Percentiles rank a stretch among this genome's conserved stretches.
Conservation (phyloP, 2,113 vertebrate species). For the Theristicus caerulescens region DNA sequence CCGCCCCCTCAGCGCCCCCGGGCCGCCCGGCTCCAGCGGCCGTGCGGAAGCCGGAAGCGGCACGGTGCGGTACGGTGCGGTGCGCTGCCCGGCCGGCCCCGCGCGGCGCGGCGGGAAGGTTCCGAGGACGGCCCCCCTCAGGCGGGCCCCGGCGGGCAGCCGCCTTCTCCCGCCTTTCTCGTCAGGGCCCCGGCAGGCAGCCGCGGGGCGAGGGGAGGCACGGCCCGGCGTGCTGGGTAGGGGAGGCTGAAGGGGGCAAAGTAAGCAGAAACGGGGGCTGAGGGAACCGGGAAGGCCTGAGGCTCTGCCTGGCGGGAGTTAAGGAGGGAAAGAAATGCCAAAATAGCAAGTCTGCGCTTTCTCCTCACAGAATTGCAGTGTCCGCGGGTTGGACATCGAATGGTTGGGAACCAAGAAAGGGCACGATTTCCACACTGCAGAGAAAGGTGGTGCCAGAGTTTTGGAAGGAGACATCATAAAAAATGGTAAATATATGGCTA, state of each 20-base stretch:
- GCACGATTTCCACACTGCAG: accelerated
- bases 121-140: not conserved
- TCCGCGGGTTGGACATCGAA: accelerated
- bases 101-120: not conserved
- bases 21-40: not conserved
- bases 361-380: accelerated
- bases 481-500: not conserved
- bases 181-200: not conserved
- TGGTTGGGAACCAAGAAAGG: not conserved
- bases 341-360: accelerated
- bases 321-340: not conserved
- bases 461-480: not conserved
- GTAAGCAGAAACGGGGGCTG: accelerated
- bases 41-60: slow-evolving; percentile 2
- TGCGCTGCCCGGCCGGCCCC: not conserved
- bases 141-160: too few species aligned
- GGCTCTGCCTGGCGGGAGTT: accelerated
- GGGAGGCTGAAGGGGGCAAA: too few species aligned
- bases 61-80: not conserved
- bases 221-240: not conserved
- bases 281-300: accelerated
- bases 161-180: too few species aligned
- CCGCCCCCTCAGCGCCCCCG: not conserved
- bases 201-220: not conserved
- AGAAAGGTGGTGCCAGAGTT: not conserved